These are phyloP conservation scores for Coptodon rendalli DNA, from an alignment of 2,113 vertebrate genomes.

Conservation along the genomic window DNA sequence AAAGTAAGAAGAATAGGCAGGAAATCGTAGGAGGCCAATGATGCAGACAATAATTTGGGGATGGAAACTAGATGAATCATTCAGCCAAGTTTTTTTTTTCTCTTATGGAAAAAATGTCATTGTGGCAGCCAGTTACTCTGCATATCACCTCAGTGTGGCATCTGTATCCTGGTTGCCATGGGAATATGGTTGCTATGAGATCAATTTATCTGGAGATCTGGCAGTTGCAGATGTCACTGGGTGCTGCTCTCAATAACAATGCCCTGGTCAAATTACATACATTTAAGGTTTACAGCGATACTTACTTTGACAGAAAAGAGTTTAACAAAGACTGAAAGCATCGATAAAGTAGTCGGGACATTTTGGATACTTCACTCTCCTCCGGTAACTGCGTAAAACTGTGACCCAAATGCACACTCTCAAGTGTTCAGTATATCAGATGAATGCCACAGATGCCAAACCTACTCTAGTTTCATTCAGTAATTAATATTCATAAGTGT, in stretches of 20 bases:
- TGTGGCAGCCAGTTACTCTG: constrained; percentile 52
- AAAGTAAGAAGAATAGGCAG: neutral
- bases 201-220: constrained; percentile 70
- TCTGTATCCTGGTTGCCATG: constrained; percentile 69
- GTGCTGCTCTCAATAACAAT: constrained; percentile 43
- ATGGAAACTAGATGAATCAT: constrained; percentile 59
- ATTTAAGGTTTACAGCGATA: neutral
- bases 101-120: constrained; percentile 25
- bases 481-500: neutral
- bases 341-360: neutral
- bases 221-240: constrained; percentile 58
- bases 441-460: neutral
- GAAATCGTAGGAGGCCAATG: constrained; percentile 13
- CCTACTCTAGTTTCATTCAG: neutral
- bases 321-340: neutral
- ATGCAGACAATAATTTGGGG: constrained; percentile 19
- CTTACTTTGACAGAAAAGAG: neutral
- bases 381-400: neutral
- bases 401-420: neutral
- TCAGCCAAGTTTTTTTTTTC: constrained; percentile 12
- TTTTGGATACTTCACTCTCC: neutral
- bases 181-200: constrained; percentile 73
- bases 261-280: constrained; percentile 36
- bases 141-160: constrained; percentile 62
- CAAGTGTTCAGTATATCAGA: neutral